Evolutionary conservation across 2,888 invertebrate species (phyloP).

Genomic region (Tenthredo notha): DNA sequence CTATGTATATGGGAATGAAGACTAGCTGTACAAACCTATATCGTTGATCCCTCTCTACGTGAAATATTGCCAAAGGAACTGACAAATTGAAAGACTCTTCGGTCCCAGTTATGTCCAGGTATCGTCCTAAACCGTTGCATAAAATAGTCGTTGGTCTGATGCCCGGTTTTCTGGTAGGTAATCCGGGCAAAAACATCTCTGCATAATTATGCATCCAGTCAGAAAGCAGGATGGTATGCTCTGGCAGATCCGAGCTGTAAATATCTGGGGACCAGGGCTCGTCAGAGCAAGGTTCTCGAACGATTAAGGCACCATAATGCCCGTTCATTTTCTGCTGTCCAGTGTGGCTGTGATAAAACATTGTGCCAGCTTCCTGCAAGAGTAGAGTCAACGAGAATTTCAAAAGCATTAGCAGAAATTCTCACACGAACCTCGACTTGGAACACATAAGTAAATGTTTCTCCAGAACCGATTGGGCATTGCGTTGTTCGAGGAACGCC

Average conservation of each 20-base stretch:
- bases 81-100: background rate
- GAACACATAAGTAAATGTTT: slow-evolving; percentile 65
- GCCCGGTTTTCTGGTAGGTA: slow-evolving; percentile 61
- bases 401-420: slow-evolving; percentile 15
- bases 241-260: slow-evolving; percentile 78
- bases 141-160: slow-evolving; percentile 67
- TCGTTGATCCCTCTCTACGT: background rate
- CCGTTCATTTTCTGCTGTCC: slow-evolving; percentile 75
- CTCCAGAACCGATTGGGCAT: slow-evolving; percentile 66
- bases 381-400: background rate
- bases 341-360: slow-evolving; percentile 73
- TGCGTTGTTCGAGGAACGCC: slow-evolving; percentile 72
- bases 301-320: slow-evolving; percentile 72
- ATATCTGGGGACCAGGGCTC: slow-evolving; percentile 63
- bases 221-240: slow-evolving; percentile 76
- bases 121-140: slow-evolving; percentile 72
- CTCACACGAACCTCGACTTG: background rate
- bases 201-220: slow-evolving; percentile 75
- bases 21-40: background rate
- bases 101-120: background rate
- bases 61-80: background rate
- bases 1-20: background rate
- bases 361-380: slow-evolving; percentile 69
- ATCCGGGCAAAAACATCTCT: slow-evolving; percentile 69
- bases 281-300: slow-evolving; percentile 66